Evolutionary conservation across 2,113 vertebrate genomes (phyloP).

Genomic region (Ailuropoda melanoleuca): DNA sequence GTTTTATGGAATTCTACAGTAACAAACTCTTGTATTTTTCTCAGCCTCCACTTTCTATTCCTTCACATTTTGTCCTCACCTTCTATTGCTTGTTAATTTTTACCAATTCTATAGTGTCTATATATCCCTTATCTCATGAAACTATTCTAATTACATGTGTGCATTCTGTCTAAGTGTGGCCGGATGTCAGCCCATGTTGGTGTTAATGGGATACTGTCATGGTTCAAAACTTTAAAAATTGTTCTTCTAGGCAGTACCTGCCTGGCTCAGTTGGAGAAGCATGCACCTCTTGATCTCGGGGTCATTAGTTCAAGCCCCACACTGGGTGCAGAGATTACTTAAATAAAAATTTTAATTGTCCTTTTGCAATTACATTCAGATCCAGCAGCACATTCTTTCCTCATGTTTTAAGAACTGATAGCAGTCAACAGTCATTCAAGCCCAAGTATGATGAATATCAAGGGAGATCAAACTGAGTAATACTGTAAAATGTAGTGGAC

Average conservation of each 20-base stretch:
- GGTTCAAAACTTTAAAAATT: conserved; percentile 34
- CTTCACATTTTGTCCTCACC: not conserved
- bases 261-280: too few species aligned
- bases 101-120: not conserved
- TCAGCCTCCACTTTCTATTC: conserved; percentile 28
- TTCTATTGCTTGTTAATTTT: conserved; percentile 29
- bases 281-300: too few species aligned
- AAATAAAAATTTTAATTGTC: not conserved
- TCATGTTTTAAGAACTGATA: conserved; percentile 16
- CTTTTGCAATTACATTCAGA: not conserved
- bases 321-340: not conserved
- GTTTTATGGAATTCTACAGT: not conserved
- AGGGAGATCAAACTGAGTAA: conserved; percentile 1
- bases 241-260: not conserved
- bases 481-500: not conserved
- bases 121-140: not conserved
- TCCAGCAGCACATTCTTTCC: not conserved
- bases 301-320: too few species aligned
- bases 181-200: not conserved
- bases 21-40: not conserved
- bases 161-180: not conserved
- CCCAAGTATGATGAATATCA: conserved; percentile 2
- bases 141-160: not conserved
- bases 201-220: not conserved
- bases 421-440: conserved; percentile 34